phyloP scores from a whole-genome alignment of 1,140 invertebrate species.

The Euwallacea similis region DNA sequence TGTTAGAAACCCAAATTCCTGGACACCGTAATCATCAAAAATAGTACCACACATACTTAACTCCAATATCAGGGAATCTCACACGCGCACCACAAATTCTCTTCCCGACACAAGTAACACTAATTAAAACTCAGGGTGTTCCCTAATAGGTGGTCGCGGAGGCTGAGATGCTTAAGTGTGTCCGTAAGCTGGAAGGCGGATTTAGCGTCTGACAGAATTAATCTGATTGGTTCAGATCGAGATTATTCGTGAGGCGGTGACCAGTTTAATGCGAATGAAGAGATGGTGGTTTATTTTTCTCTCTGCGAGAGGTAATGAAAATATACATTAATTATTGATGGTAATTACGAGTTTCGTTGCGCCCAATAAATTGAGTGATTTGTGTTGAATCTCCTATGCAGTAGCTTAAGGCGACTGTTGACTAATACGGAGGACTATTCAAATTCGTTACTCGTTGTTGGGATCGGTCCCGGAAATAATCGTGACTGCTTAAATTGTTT shows the following conservation, averaged over 20 bases:
- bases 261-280: slow-evolving; percentile 16
- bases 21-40: no score
- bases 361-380: neutral
- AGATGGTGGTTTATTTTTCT: slow-evolving; percentile 20
- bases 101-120: slow-evolving; percentile 5
- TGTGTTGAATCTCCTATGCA: no score
- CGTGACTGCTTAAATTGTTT: no score
- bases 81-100: no score
- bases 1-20: no score
- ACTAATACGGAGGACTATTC: no score
- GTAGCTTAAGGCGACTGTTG: no score
- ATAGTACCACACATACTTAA: no score
- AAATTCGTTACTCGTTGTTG: no score
- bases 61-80: no score
- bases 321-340: neutral
- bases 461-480: no score
- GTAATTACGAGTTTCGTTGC: neutral
- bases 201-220: slow-evolving; percentile 4
- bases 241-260: slow-evolving; percentile 28
- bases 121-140: slow-evolving; percentile 22
- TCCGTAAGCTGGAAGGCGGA: slow-evolving; percentile 25
- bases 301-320: neutral
- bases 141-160: slow-evolving; percentile 27
- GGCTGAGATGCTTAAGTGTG: slow-evolving; percentile 21
- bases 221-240: slow-evolving; percentile 21